Evolutionary conservation across 2,888 invertebrate species (phyloP).

Genomic region (Leptinotarsa tumamoca): DNA sequence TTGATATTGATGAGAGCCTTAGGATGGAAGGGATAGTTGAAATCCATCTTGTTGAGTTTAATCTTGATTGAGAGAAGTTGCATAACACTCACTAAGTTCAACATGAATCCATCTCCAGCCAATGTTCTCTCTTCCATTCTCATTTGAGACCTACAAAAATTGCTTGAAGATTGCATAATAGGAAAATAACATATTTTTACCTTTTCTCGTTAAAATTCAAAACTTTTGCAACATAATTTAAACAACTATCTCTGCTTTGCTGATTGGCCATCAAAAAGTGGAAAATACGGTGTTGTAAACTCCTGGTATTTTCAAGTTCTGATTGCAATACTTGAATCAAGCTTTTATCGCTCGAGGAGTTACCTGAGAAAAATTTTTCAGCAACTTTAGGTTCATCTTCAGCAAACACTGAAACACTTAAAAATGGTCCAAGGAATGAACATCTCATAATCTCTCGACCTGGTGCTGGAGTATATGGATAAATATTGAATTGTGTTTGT

Average conservation of each 20-base stretch:
- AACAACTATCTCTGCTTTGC: constrained; percentile 81
- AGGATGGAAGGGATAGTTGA: constrained; percentile 89
- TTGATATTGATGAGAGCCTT: constrained; percentile 78
- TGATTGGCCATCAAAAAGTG: constrained; percentile 86
- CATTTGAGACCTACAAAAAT: constrained; percentile 74
- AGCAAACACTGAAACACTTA: constrained; percentile 91
- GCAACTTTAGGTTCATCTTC: constrained; percentile 85
- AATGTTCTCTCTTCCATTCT: constrained; percentile 89
- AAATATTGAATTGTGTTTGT: constrained; percentile 80
- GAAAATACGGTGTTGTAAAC: constrained; percentile 82
- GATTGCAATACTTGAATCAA: constrained; percentile 80
- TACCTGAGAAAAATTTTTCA: constrained; percentile 68
- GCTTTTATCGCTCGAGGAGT: constrained; percentile 73
- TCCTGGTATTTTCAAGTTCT: constrained; percentile 83
- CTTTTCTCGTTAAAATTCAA: constrained; percentile 87
- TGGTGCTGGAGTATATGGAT: constrained; percentile 77
- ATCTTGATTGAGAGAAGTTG: constrained; percentile 92
- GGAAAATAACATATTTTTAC: constrained; percentile 21
- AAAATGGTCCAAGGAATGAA: constrained; percentile 91
- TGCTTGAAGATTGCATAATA: not conserved
- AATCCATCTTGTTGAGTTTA: constrained; percentile 90
- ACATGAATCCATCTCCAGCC: constrained; percentile 95
- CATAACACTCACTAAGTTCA: constrained; percentile 91
- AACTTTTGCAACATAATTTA: constrained; percentile 83
- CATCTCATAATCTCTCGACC: constrained; percentile 89